Evolutionary conservation across 2,113 vertebrate genomes (phyloP).

Genomic region (Herpailurus yagouaroundi): DNA sequence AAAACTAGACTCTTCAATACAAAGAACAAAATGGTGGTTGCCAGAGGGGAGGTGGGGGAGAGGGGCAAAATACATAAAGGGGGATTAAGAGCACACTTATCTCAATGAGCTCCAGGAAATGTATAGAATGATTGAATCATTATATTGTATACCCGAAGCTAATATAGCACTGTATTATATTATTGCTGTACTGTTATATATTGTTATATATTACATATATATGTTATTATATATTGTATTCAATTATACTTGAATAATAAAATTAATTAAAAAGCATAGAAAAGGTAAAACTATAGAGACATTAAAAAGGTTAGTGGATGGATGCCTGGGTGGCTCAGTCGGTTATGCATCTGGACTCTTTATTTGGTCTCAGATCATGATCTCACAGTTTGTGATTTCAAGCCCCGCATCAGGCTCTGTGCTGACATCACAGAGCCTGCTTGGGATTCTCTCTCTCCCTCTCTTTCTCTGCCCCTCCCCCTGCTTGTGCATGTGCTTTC

Average conservation of each 20-base stretch:
- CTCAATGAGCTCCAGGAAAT: background rate
- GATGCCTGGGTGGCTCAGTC: too few relatives aligned
- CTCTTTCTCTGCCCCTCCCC: too few relatives aligned
- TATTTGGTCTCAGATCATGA: too few relatives aligned
- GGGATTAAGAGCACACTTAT: background rate
- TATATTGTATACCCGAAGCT: background rate
- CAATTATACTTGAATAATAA: background rate
- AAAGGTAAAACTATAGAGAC: background rate
- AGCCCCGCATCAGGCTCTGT: too few relatives aligned
- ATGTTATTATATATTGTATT: too few relatives aligned
- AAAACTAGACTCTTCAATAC: background rate
- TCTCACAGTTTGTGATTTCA: too few relatives aligned
- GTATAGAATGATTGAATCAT: background rate
- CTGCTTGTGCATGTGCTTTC: too few relatives aligned
- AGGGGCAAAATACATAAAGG: background rate
- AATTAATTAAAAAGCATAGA: background rate
- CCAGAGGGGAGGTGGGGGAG: background rate
- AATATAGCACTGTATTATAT: background rate
- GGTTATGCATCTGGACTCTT: too few relatives aligned
- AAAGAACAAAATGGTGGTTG: background rate
- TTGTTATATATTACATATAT: too few relatives aligned
- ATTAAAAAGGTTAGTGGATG: background rate
- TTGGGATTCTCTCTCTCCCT: too few relatives aligned
- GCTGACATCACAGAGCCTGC: too few relatives aligned
- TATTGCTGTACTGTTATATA: too few relatives aligned